These are phyloP conservation scores for Macrotrachela quadricornifera DNA, from an alignment of 1,140 invertebrate genomes.

Conservation along the genomic window DNA sequence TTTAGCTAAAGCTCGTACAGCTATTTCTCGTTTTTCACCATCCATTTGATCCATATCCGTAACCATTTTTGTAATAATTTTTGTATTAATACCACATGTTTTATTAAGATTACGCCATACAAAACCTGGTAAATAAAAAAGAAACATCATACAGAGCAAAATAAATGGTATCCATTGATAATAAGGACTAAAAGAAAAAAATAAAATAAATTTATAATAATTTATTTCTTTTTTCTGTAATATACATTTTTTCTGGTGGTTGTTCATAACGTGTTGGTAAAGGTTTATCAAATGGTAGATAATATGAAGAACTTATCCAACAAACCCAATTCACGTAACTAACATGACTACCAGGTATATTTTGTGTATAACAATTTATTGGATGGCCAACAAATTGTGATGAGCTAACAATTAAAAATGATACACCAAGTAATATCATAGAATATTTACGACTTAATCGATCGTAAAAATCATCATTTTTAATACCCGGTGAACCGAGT, in stretches of 20 bases:
- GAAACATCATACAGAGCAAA: conserved; percentile 2
- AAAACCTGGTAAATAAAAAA: conserved; percentile 4
- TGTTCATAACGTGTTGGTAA: background rate
- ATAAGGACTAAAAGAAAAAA: background rate
- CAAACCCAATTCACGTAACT: conserved; percentile 24
- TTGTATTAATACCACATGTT: conserved; percentile 5
- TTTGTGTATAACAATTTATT: conserved; percentile 45
- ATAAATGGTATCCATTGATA: conserved; percentile 11
- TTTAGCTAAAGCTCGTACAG: background rate
- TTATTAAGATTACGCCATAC: conserved; percentile 7
- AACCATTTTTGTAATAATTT: background rate
- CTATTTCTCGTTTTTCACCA: background rate
- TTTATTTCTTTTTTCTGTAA: too few relatives aligned
- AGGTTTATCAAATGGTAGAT: conserved; percentile 30
- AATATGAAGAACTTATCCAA: conserved; percentile 34
- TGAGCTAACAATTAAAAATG: conserved; percentile 63
- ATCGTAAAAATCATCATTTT: conserved; percentile 18
- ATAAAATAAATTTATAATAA: too few relatives aligned
- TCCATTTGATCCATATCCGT: background rate
- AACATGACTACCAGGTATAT: conserved; percentile 13
- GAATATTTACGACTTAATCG: conserved; percentile 13
- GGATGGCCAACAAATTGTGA: conserved; percentile 74
- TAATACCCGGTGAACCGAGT: background rate
- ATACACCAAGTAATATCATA: conserved; percentile 57
- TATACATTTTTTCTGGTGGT: background rate